These are phyloP conservation scores for Pogonophryne albipinna DNA, from an alignment of 2,797 vertebrate species.

Conservation along the genomic window DNA sequence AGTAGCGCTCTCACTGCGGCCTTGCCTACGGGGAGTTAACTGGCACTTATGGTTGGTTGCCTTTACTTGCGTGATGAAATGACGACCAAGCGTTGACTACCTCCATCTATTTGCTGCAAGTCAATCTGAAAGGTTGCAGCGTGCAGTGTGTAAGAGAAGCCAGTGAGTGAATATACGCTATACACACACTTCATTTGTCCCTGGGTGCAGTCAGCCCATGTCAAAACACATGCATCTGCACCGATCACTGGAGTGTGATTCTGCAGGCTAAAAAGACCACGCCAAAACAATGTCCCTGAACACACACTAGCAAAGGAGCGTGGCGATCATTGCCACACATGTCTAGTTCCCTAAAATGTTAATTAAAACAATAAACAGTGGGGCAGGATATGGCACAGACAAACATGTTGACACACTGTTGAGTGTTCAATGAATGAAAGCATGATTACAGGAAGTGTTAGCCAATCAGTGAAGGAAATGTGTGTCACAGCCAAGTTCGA, in stretches of 20 bases:
- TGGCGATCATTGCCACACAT: conserved; percentile 48
- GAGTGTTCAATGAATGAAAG: neutral
- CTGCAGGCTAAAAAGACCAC: conserved; percentile 62
- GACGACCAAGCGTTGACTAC: conserved; percentile 37
- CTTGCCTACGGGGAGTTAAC: conserved; percentile 46
- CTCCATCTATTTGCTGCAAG: conserved; percentile 31
- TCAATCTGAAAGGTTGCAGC: conserved; percentile 53
- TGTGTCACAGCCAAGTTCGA: neutral
- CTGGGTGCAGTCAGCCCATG: conserved; percentile 14
- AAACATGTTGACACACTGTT: neutral
- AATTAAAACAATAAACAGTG: neutral
- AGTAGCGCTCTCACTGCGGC: conserved; percentile 5
- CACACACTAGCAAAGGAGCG: conserved; percentile 60
- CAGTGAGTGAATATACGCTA: conserved; percentile 1
- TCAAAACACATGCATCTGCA: conserved; percentile 60
- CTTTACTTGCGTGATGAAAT: conserved; percentile 30
- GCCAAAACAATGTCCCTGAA: conserved; percentile 55
- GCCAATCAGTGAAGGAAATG: neutral
- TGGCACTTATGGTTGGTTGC: conserved; percentile 48
- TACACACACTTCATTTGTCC: conserved; percentile 31
- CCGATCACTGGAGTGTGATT: conserved; percentile 41
- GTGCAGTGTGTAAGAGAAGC: conserved; percentile 10
- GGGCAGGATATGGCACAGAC: neutral
- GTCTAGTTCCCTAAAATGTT: conserved; percentile 41
- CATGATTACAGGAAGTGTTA: conserved; percentile 28